These are phyloP conservation scores for Babylonia areolata DNA, from an alignment of 1,140 invertebrate species.

Conservation along the genomic window DNA sequence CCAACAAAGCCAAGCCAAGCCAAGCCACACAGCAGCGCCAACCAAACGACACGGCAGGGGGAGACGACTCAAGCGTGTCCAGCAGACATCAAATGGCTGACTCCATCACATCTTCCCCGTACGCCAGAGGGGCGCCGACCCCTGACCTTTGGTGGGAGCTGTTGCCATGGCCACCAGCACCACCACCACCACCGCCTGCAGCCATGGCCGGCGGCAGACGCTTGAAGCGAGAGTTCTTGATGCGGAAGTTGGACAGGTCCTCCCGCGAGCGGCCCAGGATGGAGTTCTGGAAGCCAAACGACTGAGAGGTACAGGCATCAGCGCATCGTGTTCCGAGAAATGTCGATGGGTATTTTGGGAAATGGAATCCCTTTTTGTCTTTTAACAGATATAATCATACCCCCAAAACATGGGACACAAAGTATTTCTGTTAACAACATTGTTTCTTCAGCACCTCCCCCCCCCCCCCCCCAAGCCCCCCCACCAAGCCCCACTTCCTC, in stretches of 20 bases:
- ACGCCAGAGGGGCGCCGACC: background rate
- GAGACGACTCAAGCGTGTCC: no score
- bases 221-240: conserved; percentile 13
- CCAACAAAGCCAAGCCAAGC: no score
- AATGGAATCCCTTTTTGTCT: no score
- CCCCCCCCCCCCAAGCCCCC: no score
- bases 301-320: background rate
- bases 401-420: no score
- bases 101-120: background rate
- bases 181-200: background rate
- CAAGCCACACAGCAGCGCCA: no score
- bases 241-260: conserved; percentile 22
- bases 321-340: no score
- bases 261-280: conserved; percentile 2
- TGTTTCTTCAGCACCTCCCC: no score
- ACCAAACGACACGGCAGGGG: background rate
- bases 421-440: no score
- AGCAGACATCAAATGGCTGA: background rate
- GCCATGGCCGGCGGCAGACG: background rate
- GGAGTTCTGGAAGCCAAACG: conserved; percentile 21
- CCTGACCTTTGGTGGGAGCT: conserved; percentile 10
- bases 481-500: no score
- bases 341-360: no score
- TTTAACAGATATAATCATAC: no score
- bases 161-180: background rate